Base-by-base conservation (phyloP, 92 coral and sea anemone genomes). In the Porites divaricata region DNA sequence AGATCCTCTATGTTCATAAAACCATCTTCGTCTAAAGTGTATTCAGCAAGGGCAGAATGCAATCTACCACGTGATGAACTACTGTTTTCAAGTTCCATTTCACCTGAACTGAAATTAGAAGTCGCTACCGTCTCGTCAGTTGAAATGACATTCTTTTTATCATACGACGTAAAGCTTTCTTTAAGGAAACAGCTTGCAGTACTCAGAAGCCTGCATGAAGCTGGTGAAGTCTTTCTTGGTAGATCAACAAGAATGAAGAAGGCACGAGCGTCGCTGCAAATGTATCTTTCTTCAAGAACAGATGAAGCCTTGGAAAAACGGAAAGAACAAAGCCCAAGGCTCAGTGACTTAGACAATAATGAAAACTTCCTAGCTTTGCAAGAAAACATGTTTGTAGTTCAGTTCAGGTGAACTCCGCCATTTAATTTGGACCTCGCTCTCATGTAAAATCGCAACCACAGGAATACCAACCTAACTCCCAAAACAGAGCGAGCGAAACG, bases 1-100 rank as follows among this genome's bases (percentile, higher is more conserved):
- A 94, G 89, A 68, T 94, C 95, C 23, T 85, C 75, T 8, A 94
- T 65, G 19, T 86, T 63, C 87, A 94, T 54, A 75, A 76, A 94
- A 21, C 98, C 95, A 88, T 90, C 81, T 48, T 58, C 67, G 76
- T 85, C 90, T 21, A 78, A 25, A 22, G 66, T 51, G 81, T 84
- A 72, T 61, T 87, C 76, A 1, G 28, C 20, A 20, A 74, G 1
- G 3, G 65, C 67, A 63, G 81, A 51, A 20, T 61, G 67, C 68
- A 67, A 26, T 52, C 76, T 75, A 11, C 13, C 52, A 17, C 24
- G 53, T 1, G 72, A 24, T 13, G 49, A 41, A 1, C 23, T 50
- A 21, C 2, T 58, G 35, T 45, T 24, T 20, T 21, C 83, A 6
- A 57, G 62, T 26, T 20, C 22, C 1, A 15, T 48, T 12, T 26